phyloP scores from a whole-genome alignment of 2,113 vertebrate genomes.

The Centrocercus urophasianus region DNA sequence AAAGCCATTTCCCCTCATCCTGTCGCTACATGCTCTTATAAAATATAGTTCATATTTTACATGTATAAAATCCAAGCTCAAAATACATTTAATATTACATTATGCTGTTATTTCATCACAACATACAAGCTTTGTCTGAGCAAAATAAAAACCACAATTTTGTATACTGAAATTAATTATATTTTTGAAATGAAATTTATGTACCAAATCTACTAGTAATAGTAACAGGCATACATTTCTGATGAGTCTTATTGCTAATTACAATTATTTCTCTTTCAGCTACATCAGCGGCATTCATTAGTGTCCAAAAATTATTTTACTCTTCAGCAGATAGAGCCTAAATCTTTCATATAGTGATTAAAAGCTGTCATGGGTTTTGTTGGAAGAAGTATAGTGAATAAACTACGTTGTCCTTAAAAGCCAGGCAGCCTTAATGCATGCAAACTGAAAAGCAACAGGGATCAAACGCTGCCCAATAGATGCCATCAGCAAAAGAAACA shows the following conservation, averaged over 20 bases:
- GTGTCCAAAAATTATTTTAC: not conserved
- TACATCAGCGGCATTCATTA: not conserved
- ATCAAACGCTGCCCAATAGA: not conserved
- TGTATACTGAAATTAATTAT: not conserved
- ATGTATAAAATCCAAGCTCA: not conserved
- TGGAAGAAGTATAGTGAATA: not conserved
- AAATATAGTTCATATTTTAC: not conserved
- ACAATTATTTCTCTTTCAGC: not conserved
- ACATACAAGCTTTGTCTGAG: not conserved
- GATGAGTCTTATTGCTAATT: not conserved
- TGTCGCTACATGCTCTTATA: no score
- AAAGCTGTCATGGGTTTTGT: not conserved
- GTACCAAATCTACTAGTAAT: not conserved
- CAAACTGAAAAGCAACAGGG: not conserved
- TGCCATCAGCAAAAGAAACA: slow-evolving; percentile 16
- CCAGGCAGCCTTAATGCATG: slow-evolving; percentile 19
- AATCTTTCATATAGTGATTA: not conserved
- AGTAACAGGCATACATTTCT: not conserved
- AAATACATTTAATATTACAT: not conserved
- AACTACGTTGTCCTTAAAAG: not conserved
- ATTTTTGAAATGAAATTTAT: not conserved
- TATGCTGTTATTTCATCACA: not conserved
- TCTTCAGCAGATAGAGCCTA: not conserved
- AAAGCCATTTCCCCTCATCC: no score
- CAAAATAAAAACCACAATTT: not conserved